Conservation (phyloP, 2,888 invertebrate species). For the Chesias legatella region DNA sequence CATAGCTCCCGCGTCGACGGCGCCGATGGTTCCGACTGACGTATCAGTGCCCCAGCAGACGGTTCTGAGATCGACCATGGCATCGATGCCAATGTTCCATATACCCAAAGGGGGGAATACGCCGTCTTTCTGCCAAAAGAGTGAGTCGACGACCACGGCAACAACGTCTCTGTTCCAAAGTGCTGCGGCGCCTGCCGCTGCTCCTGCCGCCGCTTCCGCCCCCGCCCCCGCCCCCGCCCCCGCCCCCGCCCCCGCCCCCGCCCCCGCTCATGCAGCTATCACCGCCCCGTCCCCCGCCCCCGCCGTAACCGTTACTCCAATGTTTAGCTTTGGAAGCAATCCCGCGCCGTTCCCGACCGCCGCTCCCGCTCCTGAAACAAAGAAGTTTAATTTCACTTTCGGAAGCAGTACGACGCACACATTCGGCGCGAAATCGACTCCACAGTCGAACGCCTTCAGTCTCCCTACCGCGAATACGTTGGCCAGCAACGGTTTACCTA, state of each 20-base stretch:
- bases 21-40: not conserved
- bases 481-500: constrained; percentile 7
- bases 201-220: constrained; percentile 15
- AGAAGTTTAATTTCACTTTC: constrained; percentile 56
- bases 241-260: constrained; percentile 20
- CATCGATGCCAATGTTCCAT: constrained; percentile 25
- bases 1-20: not conserved
- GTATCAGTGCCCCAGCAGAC: constrained; percentile 4
- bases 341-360: constrained; percentile 14
- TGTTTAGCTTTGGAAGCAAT: constrained; percentile 52
- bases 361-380: constrained; percentile 40
- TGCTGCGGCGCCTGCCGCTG: constrained; percentile 35
- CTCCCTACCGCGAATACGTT: constrained; percentile 5
- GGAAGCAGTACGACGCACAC: constrained; percentile 36
- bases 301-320: constrained; percentile 29
- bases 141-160: constrained; percentile 16
- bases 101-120: constrained; percentile 22
- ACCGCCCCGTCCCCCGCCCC: too few species aligned
- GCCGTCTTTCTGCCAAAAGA: constrained; percentile 4
- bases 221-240: constrained; percentile 21
- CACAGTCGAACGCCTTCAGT: constrained; percentile 10
- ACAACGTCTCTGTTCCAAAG: constrained; percentile 41
- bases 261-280: too few species aligned
- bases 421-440: constrained; percentile 30
- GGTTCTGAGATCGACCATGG: not conserved